A percentile compares a stretch with the other conserved stretches of the same genome.
phyloP scores from a whole-genome alignment of 1,140 invertebrate genomes.

The silkworm (Bombyx mori) region DNA sequence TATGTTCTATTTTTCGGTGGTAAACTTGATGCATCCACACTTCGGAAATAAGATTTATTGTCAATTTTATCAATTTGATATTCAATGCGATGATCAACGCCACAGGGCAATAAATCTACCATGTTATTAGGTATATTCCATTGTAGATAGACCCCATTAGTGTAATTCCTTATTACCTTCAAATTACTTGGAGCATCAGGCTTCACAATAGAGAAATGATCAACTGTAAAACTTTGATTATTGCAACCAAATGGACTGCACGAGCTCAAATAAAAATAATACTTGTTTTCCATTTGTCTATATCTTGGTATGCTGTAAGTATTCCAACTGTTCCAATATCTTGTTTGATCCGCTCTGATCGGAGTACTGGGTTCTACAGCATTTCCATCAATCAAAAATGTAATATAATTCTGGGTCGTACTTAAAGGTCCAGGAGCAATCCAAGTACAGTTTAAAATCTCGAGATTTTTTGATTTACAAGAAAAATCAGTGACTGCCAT shows the following conservation, averaged over 20 bases:
- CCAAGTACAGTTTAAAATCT: conserved; percentile 78
- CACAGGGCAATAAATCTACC: conserved; percentile 70
- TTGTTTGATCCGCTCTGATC: conserved; percentile 46
- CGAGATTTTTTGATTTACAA: conserved; percentile 78
- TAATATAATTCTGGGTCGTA: conserved; percentile 72
- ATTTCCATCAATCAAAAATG: conserved; percentile 60
- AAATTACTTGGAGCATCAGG: conserved; percentile 73
- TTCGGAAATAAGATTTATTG: conserved; percentile 71
- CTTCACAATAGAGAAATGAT: conserved; percentile 76
- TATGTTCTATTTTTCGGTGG: conserved; percentile 50
- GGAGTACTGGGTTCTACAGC: conserved; percentile 31
- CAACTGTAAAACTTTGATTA: conserved; percentile 65
- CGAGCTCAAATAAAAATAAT: conserved; percentile 70
- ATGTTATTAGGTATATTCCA: conserved; percentile 75
- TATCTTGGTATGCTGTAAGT: conserved; percentile 73
- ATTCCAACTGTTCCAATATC: conserved; percentile 59
- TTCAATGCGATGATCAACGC: conserved; percentile 73
- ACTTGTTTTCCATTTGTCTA: conserved; percentile 72
- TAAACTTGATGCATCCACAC: conserved; percentile 41
- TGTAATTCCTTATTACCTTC: conserved; percentile 68
- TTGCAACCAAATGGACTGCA: conserved; percentile 72
- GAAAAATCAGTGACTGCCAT: conserved; percentile 73
- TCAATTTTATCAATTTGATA: conserved; percentile 75
- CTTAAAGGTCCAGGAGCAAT: conserved; percentile 68
- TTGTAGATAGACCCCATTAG: conserved; percentile 71